These are phyloP conservation scores for Zaprionus kolodkinae DNA, from an alignment of 1,140 invertebrate genomes.

Conservation along the genomic window DNA sequence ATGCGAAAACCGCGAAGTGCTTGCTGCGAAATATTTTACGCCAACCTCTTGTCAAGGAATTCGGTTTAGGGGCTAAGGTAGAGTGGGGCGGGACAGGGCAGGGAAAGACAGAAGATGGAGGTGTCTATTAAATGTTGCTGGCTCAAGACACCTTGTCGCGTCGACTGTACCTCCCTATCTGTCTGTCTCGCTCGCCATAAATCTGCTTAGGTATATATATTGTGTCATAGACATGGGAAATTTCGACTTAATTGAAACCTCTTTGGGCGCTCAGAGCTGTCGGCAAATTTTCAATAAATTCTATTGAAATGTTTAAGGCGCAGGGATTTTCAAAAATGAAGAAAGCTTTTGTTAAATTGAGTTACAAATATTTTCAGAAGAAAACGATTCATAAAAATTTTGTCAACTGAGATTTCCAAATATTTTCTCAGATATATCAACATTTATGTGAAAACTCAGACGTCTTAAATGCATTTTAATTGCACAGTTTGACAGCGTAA, in stretches of 20 bases:
- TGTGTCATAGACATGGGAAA: slow-evolving; percentile 1
- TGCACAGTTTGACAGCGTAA: slow-evolving; percentile 2
- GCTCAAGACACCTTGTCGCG: slow-evolving; percentile 1
- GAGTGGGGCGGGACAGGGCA: too few relatives aligned
- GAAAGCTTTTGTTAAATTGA: background rate
- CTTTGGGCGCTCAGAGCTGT: background rate
- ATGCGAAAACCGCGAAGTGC: slow-evolving; percentile 29
- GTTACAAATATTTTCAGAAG: background rate
- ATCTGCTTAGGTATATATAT: slow-evolving; percentile 1
- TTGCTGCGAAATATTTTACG: slow-evolving; percentile 34
- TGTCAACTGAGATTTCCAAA: background rate
- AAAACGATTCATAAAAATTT: background rate
- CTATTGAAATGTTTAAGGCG: background rate
- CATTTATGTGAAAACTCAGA: background rate
- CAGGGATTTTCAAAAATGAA: background rate
- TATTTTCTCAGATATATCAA: background rate
- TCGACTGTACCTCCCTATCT: too few relatives aligned
- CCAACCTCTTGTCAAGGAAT: slow-evolving; percentile 11
- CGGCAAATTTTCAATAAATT: background rate
- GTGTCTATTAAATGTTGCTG: slow-evolving; percentile 11
- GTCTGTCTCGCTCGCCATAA: background rate
- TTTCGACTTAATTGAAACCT: slow-evolving; percentile 10
- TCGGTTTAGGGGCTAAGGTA: background rate
- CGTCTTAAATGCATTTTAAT: background rate
- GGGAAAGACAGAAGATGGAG: background rate